Evolutionary conservation across 2,113 vertebrate species (phyloP).

Genomic region (Morone saxatilis): DNA sequence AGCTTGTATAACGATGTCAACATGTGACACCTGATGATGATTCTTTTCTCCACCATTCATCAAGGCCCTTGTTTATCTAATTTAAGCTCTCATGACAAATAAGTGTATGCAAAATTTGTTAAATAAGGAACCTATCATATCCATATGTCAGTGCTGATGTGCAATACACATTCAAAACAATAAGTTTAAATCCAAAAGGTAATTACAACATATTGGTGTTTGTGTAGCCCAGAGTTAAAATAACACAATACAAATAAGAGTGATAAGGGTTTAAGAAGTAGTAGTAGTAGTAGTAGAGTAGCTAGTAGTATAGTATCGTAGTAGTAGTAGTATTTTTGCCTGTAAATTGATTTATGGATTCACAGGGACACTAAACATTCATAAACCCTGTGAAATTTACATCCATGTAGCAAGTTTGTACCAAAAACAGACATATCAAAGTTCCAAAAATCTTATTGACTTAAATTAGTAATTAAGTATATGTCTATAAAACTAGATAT

Average conservation of each 20-base stretch:
- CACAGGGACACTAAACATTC: background rate
- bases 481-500: background rate
- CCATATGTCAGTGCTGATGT: background rate
- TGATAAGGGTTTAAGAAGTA: too few relatives aligned
- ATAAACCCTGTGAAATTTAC: background rate
- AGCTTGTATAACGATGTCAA: too few relatives aligned
- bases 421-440: background rate
- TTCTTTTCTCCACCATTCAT: background rate
- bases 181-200: background rate
- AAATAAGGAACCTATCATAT: background rate
- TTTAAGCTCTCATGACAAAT: background rate
- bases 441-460: background rate
- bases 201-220: background rate
- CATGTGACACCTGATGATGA: conserved; percentile 1
- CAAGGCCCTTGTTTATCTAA: background rate
- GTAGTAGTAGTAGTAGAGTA: too few relatives aligned
- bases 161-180: background rate
- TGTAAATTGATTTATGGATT: background rate
- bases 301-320: too few relatives aligned
- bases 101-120: background rate
- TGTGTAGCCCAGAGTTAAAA: background rate
- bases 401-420: background rate
- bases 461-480: background rate
- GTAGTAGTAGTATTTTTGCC: background rate
- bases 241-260: background rate